Evolutionary conservation across 2,113 vertebrate species (phyloP).

Genomic region (Sinosuthora webbiana): DNA sequence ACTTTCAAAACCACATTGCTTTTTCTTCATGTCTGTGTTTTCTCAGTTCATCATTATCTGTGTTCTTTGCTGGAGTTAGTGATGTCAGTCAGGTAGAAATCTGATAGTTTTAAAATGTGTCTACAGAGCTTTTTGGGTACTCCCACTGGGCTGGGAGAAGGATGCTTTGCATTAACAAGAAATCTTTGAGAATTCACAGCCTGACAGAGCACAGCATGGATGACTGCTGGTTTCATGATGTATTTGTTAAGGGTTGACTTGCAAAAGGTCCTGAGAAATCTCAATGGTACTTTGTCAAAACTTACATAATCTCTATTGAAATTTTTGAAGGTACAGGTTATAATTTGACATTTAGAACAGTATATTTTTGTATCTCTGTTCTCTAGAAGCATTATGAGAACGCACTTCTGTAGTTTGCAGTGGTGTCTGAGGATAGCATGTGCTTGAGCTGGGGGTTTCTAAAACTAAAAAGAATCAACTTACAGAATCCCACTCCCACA

Average conservation of each 20-base stretch:
- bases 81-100: not conserved
- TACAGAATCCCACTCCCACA: conserved; percentile 96
- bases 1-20: not conserved
- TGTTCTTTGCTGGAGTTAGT: not conserved
- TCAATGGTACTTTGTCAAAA: not conserved
- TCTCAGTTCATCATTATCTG: not conserved
- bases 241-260: not conserved
- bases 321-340: not conserved
- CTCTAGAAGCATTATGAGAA: not conserved
- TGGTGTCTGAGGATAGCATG: not conserved
- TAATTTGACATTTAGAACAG: not conserved
- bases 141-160: not conserved
- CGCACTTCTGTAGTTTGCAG: not conserved
- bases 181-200: not conserved
- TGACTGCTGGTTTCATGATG: not conserved
- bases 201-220: not conserved
- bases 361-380: not conserved
- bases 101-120: not conserved
- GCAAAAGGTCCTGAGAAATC: not conserved
- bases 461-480: conserved; percentile 63
- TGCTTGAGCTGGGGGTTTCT: not conserved
- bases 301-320: not conserved
- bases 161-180: not conserved
- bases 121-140: not conserved
- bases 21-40: not conserved